A percentile compares a stretch with the other conserved stretches of the same genome.
phyloP scores from a whole-genome alignment of 2,797 vertebrate species.

The Etheostoma nigrum region DNA sequence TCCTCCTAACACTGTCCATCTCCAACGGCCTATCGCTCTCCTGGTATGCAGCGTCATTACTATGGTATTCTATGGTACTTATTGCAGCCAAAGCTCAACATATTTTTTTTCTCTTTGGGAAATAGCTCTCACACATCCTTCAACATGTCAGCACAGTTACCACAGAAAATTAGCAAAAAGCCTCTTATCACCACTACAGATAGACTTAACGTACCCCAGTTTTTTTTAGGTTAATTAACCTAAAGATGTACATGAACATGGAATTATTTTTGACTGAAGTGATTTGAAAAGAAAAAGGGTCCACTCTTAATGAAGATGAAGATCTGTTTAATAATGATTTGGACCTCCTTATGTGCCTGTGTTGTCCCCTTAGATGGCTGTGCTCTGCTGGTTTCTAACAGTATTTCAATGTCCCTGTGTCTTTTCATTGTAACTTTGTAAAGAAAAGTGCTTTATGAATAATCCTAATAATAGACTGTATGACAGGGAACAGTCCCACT shows the following conservation, averaged over 20 bases:
- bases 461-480: not conserved
- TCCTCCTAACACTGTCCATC: conserved; percentile 75
- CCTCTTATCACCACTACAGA: conserved; percentile 10
- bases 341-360: not conserved
- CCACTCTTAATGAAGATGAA: not conserved
- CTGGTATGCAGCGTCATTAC: conserved; percentile 74
- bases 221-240: conserved; percentile 14
- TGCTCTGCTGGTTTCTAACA: not conserved
- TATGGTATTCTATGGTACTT: conserved; percentile 64
- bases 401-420: not conserved
- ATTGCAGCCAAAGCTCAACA: conserved; percentile 43
- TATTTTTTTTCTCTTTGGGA: conserved; percentile 26
- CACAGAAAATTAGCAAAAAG: conserved; percentile 40
- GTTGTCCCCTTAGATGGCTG: not conserved
- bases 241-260: conserved; percentile 10
- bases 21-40: conserved; percentile 75
- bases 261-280: conserved; percentile 4
- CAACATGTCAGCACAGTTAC: conserved; percentile 26
- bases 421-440: not conserved
- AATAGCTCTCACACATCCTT: conserved; percentile 27
- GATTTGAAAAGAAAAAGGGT: conserved; percentile 15
- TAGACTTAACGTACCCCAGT: not conserved
- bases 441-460: not conserved
- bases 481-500: not conserved
- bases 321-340: not conserved